A percentile compares a stretch with the other conserved stretches of the same genome.
These are phyloP conservation scores for Paralvinella palmiformis DNA, from an alignment of 1,140 invertebrate species.

Conservation along the genomic window DNA sequence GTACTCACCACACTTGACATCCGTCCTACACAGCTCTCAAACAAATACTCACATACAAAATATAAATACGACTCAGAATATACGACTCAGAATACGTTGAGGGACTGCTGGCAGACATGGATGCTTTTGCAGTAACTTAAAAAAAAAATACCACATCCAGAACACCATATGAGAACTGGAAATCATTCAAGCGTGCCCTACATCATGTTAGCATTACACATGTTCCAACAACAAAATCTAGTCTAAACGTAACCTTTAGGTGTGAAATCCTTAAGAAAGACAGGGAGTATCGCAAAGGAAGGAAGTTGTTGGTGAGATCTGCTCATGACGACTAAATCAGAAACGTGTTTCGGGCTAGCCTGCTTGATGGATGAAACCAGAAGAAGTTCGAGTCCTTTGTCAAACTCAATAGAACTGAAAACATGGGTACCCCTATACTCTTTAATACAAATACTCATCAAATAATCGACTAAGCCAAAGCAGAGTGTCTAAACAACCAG, in stretches of 20 bases:
- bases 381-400: neutral
- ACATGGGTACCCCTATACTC: conserved; percentile 5
- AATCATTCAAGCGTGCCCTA: neutral
- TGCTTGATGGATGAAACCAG: neutral
- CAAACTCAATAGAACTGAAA: neutral
- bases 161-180: neutral
- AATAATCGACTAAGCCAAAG: neutral
- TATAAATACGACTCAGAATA: too few species aligned
- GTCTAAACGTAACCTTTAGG: neutral
- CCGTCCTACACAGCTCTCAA: neutral
- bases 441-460: neutral
- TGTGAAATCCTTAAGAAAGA: conserved; percentile 3
- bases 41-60: neutral
- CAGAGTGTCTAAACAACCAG: neutral
- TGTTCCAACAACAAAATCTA: neutral
- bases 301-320: neutral
- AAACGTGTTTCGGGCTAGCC: neutral
- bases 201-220: neutral
- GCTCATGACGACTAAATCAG: neutral
- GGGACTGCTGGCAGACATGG: neutral
- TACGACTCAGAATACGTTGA: neutral
- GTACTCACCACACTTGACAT: neutral
- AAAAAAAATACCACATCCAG: neutral
- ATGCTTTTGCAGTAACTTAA: neutral
- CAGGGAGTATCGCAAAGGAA: neutral